Conservation (phyloP, 2,113 vertebrate genomes). For the Corythornis vintsioides region DNA sequence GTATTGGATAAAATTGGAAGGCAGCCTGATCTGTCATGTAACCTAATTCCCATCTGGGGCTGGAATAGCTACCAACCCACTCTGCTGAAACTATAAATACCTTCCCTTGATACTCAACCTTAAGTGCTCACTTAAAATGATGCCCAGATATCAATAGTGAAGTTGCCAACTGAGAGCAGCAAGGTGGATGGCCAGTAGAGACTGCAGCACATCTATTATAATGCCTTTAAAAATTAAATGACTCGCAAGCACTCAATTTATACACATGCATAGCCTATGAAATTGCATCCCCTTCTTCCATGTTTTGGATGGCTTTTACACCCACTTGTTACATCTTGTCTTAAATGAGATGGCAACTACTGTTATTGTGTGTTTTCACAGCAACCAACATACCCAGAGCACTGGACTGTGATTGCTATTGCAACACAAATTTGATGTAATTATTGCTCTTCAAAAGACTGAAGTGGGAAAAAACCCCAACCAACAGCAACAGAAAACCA, state of each 20-base stretch:
- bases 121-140: constrained; percentile 69
- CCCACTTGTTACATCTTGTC: background rate
- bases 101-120: constrained; percentile 58
- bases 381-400: background rate
- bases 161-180: constrained; percentile 29
- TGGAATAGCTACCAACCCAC: constrained; percentile 61
- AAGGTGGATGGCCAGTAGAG: constrained; percentile 38
- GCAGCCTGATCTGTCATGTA: constrained; percentile 31
- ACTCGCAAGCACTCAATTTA: background rate
- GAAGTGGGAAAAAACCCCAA: background rate
- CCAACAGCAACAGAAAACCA: background rate
- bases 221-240: constrained; percentile 41
- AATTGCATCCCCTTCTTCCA: background rate
- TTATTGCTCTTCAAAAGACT: background rate
- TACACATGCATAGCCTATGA: background rate
- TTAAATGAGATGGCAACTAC: background rate
- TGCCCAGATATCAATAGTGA: constrained; percentile 57
- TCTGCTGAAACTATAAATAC: constrained; percentile 61
- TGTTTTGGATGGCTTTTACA: background rate
- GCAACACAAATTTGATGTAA: background rate
- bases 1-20: constrained; percentile 34
- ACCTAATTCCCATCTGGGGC: constrained; percentile 61
- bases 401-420: background rate
- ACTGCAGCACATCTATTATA: background rate
- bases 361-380: background rate